Evolutionary conservation across 2,113 vertebrate genomes (phyloP).

Genomic region (Puffinus mauretanicus): DNA sequence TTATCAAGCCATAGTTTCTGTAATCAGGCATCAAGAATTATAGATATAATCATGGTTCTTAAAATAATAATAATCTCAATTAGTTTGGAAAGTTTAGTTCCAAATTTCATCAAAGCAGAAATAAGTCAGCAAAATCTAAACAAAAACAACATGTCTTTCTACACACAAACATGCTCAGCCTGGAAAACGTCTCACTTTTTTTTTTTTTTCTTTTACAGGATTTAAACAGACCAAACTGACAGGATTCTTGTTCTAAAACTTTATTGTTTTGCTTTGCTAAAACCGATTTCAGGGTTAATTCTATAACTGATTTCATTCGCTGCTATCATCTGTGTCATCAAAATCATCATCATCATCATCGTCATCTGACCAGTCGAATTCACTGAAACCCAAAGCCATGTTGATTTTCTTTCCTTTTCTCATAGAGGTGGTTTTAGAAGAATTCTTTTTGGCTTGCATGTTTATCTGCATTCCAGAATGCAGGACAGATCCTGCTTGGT

Average conservation of each 20-base stretch:
- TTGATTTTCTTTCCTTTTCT: constrained; percentile 91
- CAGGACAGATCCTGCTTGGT: constrained; percentile 84
- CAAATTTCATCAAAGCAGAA: constrained; percentile 66
- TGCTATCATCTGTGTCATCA: constrained; percentile 75
- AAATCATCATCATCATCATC: constrained; percentile 77
- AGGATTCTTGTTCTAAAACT: constrained; percentile 62
- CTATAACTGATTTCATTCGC: constrained; percentile 73
- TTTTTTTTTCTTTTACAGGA: constrained; percentile 51
- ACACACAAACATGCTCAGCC: constrained; percentile 55
- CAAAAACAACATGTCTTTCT: constrained; percentile 43
- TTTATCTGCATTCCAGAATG: constrained; percentile 91
- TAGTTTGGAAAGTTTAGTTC: constrained; percentile 53
- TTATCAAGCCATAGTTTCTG: constrained; percentile 64
- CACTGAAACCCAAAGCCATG: constrained; percentile 88
- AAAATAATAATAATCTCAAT: constrained; percentile 23
- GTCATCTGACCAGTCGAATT: constrained; percentile 83
- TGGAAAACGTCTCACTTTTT: constrained; percentile 17
- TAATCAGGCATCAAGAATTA: constrained; percentile 71
- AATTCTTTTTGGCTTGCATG: constrained; percentile 93
- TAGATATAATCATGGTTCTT: constrained; percentile 35
- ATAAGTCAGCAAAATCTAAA: constrained; percentile 45
- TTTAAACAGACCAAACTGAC: constrained; percentile 73
- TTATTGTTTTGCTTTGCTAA: constrained; percentile 57
- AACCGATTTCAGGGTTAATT: constrained; percentile 42
- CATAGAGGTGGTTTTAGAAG: constrained; percentile 88